Evolutionary conservation across 2,888 invertebrate genomes (phyloP).

Genomic region (Chirona hameri): DNA sequence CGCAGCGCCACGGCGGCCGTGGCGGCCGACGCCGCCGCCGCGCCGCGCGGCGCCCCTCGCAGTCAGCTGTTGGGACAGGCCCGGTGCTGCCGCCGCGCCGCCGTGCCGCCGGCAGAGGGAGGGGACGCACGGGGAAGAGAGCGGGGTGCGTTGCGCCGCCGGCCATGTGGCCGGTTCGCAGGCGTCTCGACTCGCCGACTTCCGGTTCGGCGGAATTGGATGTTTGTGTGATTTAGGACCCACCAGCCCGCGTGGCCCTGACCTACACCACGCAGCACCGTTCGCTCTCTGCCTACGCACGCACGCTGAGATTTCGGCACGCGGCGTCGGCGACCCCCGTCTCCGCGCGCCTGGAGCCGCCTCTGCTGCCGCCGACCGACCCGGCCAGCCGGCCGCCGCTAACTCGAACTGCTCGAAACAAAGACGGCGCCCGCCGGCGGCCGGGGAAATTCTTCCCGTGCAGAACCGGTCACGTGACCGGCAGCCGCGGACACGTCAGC

Average conservation of each 20-base stretch:
- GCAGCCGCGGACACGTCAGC: not conserved
- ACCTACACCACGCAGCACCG: not conserved
- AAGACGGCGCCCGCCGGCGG: not conserved
- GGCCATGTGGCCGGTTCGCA: not conserved
- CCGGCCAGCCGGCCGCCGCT: not conserved
- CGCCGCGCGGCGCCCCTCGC: constrained; percentile 7
- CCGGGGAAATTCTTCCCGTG: constrained; percentile 27
- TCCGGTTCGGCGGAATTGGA: not conserved
- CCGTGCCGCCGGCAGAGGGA: not conserved
- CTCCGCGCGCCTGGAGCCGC: not conserved
- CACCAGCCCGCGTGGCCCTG: not conserved
- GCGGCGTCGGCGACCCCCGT: not conserved
- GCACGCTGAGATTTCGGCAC: not conserved
- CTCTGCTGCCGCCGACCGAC: not conserved
- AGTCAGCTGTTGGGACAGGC: constrained; percentile 25
- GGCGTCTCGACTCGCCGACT: not conserved
- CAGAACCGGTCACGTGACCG: constrained; percentile 26
- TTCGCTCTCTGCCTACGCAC: not conserved
- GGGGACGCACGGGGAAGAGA: not conserved
- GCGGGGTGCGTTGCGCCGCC: not conserved
- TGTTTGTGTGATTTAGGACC: not conserved
- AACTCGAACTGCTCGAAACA: constrained; percentile 28
- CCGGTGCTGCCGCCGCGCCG: not conserved
- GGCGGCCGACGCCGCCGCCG: not conserved
- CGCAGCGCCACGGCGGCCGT: not conserved